Evolutionary conservation across 2,888 invertebrate genomes (phyloP).

Genomic region (Agonopterix heracliana): DNA sequence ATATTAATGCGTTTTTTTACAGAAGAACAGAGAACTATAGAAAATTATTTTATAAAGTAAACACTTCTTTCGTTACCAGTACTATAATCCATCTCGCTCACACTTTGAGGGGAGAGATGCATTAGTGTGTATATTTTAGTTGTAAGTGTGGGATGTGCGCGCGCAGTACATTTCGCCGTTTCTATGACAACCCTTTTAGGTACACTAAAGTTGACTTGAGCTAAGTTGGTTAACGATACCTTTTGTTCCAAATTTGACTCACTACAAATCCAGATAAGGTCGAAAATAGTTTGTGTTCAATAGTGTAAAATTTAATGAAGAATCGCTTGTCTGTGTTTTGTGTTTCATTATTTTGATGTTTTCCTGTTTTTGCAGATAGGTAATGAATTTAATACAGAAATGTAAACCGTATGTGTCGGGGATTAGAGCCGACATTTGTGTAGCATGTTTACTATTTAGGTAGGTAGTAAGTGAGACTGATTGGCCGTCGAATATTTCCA

Average conservation of each 20-base stretch:
- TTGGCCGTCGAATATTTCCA: too few species aligned
- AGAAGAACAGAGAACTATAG: too few species aligned
- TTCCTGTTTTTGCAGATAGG: slow-evolving; percentile 19
- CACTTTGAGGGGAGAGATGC: slow-evolving; percentile 40
- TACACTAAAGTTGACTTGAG: slow-evolving; percentile 63
- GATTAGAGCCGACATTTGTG: too few species aligned
- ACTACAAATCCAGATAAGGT: slow-evolving; percentile 8
- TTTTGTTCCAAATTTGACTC: slow-evolving; percentile 16
- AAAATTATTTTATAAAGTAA: too few species aligned
- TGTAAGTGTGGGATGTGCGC: slow-evolving; percentile 50
- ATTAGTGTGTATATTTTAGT: slow-evolving; percentile 29
- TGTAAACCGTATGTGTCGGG: too few species aligned
- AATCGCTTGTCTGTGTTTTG: slow-evolving; percentile 59
- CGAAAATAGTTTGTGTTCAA: slow-evolving; percentile 14
- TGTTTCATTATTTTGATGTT: slow-evolving; percentile 59
- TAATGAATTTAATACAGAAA: neutral
- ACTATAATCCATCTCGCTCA: slow-evolving; percentile 47
- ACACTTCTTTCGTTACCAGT: slow-evolving; percentile 24
- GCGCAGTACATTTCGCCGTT: slow-evolving; percentile 67
- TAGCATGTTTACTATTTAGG: too few species aligned
- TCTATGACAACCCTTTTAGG: slow-evolving; percentile 74
- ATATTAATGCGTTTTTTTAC: too few species aligned
- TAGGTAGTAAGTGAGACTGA: too few species aligned
- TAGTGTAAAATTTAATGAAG: slow-evolving; percentile 68
- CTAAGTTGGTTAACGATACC: slow-evolving; percentile 35